Percentiles rank a stretch among this genome's conserved stretches.
Conservation (phyloP, 2,113 vertebrate genomes). For the Embiotoca jacksoni region DNA sequence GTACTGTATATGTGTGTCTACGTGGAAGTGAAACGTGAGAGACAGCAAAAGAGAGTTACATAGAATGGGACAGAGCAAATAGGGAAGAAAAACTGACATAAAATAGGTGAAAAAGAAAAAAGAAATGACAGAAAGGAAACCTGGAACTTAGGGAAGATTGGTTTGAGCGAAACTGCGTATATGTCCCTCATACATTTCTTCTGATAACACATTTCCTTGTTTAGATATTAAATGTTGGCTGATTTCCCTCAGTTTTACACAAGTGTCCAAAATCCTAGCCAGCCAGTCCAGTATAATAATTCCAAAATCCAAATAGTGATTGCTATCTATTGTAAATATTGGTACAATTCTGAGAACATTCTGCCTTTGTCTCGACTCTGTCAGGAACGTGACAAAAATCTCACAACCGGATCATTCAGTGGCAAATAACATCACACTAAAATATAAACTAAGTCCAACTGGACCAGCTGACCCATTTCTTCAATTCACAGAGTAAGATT, state of each 20-base stretch:
- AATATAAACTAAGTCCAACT: constrained; percentile 33
- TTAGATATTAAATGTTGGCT: constrained; percentile 51
- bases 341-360: constrained; percentile 64
- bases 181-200: neutral
- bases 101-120: neutral
- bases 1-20: constrained; percentile 29
- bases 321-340: constrained; percentile 69
- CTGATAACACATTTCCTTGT: constrained; percentile 47
- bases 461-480: constrained; percentile 54
- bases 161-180: neutral
- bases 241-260: constrained; percentile 27
- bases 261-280: constrained; percentile 9
- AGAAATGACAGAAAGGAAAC: constrained; percentile 1
- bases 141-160: neutral
- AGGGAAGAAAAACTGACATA: neutral
- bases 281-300: constrained; percentile 20
- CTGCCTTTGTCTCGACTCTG: constrained; percentile 30
- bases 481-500: constrained; percentile 37
- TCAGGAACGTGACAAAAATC: constrained; percentile 53
- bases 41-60: constrained; percentile 10
- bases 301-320: constrained; percentile 49
- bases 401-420: neutral
- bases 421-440: constrained; percentile 56
- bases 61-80: constrained; percentile 8
- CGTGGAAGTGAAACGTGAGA: constrained; percentile 12